phyloP scores from a whole-genome alignment of 2,888 invertebrate genomes.

The Rhagophthalmus giganteus region DNA sequence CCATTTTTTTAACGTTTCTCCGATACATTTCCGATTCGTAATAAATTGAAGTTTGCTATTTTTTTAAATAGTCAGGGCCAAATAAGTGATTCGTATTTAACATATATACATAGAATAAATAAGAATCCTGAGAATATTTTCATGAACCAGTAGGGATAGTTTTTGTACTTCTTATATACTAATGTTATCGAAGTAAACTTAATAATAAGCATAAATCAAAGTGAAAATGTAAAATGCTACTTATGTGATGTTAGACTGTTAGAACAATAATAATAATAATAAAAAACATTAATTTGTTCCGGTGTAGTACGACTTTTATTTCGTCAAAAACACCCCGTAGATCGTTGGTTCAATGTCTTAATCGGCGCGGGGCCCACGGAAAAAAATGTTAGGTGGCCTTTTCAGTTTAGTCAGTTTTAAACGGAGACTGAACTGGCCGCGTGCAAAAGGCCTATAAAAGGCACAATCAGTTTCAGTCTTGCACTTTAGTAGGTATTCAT shows the following conservation, averaged over 20 bases:
- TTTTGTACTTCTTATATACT: constrained; percentile 31
- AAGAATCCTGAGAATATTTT: constrained; percentile 47
- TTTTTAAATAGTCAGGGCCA: constrained; percentile 23
- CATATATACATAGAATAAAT: constrained; percentile 13
- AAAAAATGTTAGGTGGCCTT: too few species aligned
- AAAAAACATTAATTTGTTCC: constrained; percentile 7
- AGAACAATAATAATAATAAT: too few species aligned
- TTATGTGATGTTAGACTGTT: constrained; percentile 24
- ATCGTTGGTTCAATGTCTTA: too few species aligned
- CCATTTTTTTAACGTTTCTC: too few species aligned
- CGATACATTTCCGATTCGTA: too few species aligned
- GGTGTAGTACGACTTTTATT: background rate
- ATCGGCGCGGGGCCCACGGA: too few species aligned
- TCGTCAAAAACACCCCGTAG: too few species aligned
- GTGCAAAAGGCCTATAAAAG: too few species aligned
- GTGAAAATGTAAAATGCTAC: constrained; percentile 17
- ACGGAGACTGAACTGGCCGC: too few species aligned
- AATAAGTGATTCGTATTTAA: constrained; percentile 28
- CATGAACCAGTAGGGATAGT: constrained; percentile 48
- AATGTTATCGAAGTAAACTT: constrained; percentile 14
- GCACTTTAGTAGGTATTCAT: too few species aligned
- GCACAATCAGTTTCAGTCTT: too few species aligned
- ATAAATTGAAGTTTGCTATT: constrained; percentile 13
- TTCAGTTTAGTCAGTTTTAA: too few species aligned
- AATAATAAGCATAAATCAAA: constrained; percentile 5